These are phyloP conservation scores for Actinia equina DNA, from an alignment of 64 coral and sea anemone species.

Conservation along the genomic window DNA sequence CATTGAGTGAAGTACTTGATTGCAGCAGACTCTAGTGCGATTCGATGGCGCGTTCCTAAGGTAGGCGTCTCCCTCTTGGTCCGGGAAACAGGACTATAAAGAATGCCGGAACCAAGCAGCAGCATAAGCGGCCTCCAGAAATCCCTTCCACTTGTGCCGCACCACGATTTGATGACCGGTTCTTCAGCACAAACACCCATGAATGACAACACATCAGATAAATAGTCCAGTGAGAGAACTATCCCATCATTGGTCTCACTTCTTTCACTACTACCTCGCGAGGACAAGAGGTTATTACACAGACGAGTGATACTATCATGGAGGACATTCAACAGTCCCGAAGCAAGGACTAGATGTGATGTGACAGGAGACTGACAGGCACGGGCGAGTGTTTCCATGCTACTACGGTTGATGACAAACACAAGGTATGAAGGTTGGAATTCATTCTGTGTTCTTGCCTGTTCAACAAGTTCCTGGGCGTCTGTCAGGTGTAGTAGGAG, in stretches of 20 bases:
- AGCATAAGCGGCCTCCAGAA: constrained; percentile 42
- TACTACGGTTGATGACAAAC: constrained; percentile 26
- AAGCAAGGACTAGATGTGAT: constrained; percentile 45
- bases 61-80: neutral
- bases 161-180: constrained; percentile 38
- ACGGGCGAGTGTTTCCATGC: constrained; percentile 48
- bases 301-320: neutral
- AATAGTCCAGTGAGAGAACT: constrained; percentile 13
- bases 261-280: neutral
- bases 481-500: constrained; percentile 62
- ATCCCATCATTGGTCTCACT: constrained; percentile 14
- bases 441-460: neutral
- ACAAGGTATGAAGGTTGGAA: neutral
- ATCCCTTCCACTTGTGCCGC: constrained; percentile 25
- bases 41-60: constrained; percentile 30
- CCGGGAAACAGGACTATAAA: constrained; percentile 4
- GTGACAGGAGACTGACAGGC: constrained; percentile 54
- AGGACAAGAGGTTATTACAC: constrained; percentile 9
- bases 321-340: constrained; percentile 35
- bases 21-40: constrained; percentile 70
- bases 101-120: constrained; percentile 3
- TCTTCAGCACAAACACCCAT: constrained; percentile 19
- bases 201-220: constrained; percentile 40
- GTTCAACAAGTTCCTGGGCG: constrained; percentile 22
- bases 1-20: constrained; percentile 62